Evolutionary conservation across 53 echinoderm and acorn worm species (phyloP).

Genomic region (Luidia sarsii): DNA sequence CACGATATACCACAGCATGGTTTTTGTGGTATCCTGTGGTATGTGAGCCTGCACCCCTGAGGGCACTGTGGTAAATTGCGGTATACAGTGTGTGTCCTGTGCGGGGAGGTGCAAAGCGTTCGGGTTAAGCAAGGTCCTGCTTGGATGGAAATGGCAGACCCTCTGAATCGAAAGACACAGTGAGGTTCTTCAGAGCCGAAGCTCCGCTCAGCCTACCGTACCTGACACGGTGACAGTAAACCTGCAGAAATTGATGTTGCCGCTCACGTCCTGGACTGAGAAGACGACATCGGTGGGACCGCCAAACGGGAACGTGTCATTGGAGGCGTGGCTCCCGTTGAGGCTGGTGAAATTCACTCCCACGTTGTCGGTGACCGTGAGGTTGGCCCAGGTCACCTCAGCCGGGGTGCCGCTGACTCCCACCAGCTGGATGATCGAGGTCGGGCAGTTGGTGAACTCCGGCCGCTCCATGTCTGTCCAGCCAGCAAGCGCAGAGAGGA

Average conservation of each 20-base stretch:
- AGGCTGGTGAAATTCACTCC: slow-evolving; percentile 42
- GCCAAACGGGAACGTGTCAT: slow-evolving; percentile 20
- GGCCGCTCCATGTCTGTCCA: slow-evolving; percentile 6
- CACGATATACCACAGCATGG: no score
- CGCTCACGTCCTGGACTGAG: slow-evolving; percentile 36
- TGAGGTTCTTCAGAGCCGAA: no score
- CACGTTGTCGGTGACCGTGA: slow-evolving; percentile 62
- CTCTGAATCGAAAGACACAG: no score
- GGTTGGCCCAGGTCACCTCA: slow-evolving; percentile 39
- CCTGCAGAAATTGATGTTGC: slow-evolving; percentile 26
- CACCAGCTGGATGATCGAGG: not conserved
- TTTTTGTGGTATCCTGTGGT: no score
- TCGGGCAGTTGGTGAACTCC: slow-evolving; percentile 8
- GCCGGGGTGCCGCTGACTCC: not conserved
- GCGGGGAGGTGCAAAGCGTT: no score
- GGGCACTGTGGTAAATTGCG: no score
- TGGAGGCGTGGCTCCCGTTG: slow-evolving; percentile 2
- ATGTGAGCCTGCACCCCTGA: no score
- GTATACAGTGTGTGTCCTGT: no score
- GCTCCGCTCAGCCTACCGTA: no score
- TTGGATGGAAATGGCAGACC: no score
- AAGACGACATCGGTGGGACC: slow-evolving; percentile 23
- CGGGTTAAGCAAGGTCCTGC: no score
- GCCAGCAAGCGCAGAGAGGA: no score
- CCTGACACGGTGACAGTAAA: slow-evolving; percentile 58